A percentile compares a stretch with the other conserved stretches of the same genome.
Conservation (phyloP, 1,140 invertebrate genomes). For the Orchesella cincta region DNA sequence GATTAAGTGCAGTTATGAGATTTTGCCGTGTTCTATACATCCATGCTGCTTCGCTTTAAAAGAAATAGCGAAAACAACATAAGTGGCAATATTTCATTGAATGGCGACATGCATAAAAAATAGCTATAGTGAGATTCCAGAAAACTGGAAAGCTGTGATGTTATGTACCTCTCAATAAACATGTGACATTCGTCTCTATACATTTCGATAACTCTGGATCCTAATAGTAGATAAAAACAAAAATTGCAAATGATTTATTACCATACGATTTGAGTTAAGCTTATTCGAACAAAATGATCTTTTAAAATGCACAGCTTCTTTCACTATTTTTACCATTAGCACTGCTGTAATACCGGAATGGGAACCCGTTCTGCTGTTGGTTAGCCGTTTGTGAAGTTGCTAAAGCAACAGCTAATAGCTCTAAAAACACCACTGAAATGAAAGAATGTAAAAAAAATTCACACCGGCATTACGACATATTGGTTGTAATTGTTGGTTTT, state of each 20-base stretch:
- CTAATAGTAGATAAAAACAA: not conserved
- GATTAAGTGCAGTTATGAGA: not conserved
- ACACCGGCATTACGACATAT: not conserved
- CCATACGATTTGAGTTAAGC: no score
- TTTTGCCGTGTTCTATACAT: not conserved
- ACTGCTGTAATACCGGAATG: not conserved
- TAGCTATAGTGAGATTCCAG: not conserved
- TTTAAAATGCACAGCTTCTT: no score
- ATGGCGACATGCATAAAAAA: not conserved
- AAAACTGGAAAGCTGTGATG: not conserved
- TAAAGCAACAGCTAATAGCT: not conserved
- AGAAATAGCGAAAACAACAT: no score
- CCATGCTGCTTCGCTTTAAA: conserved; percentile 3
- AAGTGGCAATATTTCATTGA: no score
- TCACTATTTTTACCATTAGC: no score
- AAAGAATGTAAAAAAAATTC: not conserved
- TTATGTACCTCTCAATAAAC: conserved; percentile 5
- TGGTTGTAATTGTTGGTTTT: no score
- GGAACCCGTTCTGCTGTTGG: not conserved
- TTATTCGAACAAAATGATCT: not conserved
- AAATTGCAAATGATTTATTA: not conserved
- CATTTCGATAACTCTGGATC: not conserved
- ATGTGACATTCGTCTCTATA: not conserved
- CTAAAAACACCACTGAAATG: not conserved
- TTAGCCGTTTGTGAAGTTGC: not conserved